A percentile compares a stretch with the other conserved stretches of the same genome.
These are phyloP conservation scores for Lepidocyrtoides sp. DNA, from an alignment of 2,888 invertebrate genomes.

Conservation along the genomic window DNA sequence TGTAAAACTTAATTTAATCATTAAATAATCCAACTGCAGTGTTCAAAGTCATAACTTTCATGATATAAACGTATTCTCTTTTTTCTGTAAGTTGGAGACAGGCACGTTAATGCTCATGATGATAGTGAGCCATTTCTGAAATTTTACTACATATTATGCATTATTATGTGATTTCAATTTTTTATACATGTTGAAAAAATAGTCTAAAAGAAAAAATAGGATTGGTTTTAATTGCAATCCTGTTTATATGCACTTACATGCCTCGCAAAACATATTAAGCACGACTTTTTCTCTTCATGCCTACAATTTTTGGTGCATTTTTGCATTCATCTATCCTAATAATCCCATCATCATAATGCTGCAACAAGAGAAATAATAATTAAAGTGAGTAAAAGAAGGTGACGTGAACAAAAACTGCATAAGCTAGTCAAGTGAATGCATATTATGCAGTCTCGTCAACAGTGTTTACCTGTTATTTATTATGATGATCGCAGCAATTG, in stretches of 20 bases:
- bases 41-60: not conserved
- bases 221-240: slow-evolving; percentile 44
- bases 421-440: slow-evolving; percentile 4
- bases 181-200: slow-evolving; percentile 35
- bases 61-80: slow-evolving; percentile 15
- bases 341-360: too few relatives aligned
- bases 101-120: not conserved
- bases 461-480: not conserved
- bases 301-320: not conserved
- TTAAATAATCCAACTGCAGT: too few relatives aligned
- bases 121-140: not conserved
- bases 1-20: not conserved
- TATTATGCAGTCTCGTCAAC: not conserved
- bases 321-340: not conserved
- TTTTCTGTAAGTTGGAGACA: not conserved
- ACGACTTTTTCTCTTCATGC: not conserved
- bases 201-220: not conserved
- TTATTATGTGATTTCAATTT: slow-evolving; percentile 50
- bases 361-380: not conserved
- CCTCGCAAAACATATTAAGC: not conserved
- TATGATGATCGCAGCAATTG: not conserved
- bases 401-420: slow-evolving; percentile 21
- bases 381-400: slow-evolving; percentile 21
- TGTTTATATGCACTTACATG: not conserved
- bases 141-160: not conserved